These are phyloP conservation scores for Enteromius treurensis DNA, from an alignment of 2,797 vertebrate species.

Conservation along the genomic window DNA sequence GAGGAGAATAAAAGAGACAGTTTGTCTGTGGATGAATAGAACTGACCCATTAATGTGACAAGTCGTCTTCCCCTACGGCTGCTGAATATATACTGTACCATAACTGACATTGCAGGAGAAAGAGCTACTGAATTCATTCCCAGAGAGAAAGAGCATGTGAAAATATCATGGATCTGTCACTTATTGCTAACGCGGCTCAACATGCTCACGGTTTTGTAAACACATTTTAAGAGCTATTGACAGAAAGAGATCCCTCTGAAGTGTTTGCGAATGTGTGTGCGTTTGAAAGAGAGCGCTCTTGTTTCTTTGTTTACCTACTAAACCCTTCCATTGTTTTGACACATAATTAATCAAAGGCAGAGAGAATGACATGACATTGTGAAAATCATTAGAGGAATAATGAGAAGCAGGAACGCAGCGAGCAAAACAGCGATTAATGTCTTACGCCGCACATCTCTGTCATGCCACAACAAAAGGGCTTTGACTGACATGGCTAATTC, in stretches of 20 bases:
- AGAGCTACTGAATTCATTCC: conserved; percentile 8
- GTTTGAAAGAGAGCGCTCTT: conserved; percentile 26
- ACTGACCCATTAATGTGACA: conserved; percentile 41
- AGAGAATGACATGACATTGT: conserved; percentile 70
- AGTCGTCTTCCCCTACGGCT: conserved; percentile 17
- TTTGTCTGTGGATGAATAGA: conserved; percentile 93
- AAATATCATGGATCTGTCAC: not conserved
- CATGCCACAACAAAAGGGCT: conserved; percentile 28
- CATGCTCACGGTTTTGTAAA: conserved; percentile 10
- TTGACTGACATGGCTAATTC: conserved; percentile 36
- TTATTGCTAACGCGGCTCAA: conserved; percentile 20
- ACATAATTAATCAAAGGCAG: conserved; percentile 79
- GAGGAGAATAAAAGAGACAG: conserved; percentile 91
- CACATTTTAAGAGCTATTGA: conserved; percentile 36
- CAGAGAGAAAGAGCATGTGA: not conserved
- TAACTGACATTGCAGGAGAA: not conserved
- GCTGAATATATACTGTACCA: conserved; percentile 16
- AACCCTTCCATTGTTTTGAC: conserved; percentile 77
- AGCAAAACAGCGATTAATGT: conserved; percentile 40
- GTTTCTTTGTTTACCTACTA: conserved; percentile 74
- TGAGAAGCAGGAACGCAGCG: conserved; percentile 25
- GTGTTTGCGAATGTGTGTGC: conserved; percentile 19
- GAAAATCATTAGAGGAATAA: conserved; percentile 70
- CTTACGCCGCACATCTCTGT: conserved; percentile 35
- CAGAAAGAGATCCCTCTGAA: conserved; percentile 39